phyloP scores from a whole-genome alignment of 1,140 invertebrate genomes.

The Drosophila pandora region DNA sequence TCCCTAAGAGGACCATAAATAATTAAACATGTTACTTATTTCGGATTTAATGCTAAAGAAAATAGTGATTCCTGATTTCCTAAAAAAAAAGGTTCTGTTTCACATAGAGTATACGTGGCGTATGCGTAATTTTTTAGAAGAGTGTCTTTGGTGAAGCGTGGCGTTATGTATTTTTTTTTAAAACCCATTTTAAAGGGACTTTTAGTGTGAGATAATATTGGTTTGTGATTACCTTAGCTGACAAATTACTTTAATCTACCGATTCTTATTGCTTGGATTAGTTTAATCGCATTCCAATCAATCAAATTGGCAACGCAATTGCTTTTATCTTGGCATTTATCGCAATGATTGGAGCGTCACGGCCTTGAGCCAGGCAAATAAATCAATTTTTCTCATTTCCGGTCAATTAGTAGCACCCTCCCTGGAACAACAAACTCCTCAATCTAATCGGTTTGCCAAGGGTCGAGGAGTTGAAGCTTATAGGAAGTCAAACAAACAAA shows the following conservation, averaged over 20 bases:
- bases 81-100: background rate
- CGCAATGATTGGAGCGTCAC: conserved; percentile 25
- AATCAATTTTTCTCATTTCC: conserved; percentile 64
- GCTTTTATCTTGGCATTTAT: conserved; percentile 35
- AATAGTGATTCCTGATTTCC: background rate
- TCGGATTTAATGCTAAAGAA: conserved; percentile 21
- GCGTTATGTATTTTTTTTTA: conserved; percentile 20
- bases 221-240: conserved; percentile 17
- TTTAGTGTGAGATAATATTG: conserved; percentile 41
- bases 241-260: conserved; percentile 12
- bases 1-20: conserved; percentile 27
- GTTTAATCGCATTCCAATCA: conserved; percentile 39
- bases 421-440: conserved; percentile 27
- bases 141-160: background rate
- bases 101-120: background rate
- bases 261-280: conserved; percentile 13
- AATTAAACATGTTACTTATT: conserved; percentile 32
- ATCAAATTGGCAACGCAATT: conserved; percentile 38
- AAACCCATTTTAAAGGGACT: conserved; percentile 15
- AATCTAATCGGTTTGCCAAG: conserved; percentile 40
- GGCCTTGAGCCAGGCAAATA: conserved; percentile 52
- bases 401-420: conserved; percentile 55
- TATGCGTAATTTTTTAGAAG: background rate
- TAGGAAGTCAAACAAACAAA: conserved; percentile 32
- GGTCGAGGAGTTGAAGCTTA: conserved; percentile 16